These are phyloP conservation scores for Thymelicus sylvestris DNA, from an alignment of 2,888 invertebrate genomes.

Conservation along the genomic window DNA sequence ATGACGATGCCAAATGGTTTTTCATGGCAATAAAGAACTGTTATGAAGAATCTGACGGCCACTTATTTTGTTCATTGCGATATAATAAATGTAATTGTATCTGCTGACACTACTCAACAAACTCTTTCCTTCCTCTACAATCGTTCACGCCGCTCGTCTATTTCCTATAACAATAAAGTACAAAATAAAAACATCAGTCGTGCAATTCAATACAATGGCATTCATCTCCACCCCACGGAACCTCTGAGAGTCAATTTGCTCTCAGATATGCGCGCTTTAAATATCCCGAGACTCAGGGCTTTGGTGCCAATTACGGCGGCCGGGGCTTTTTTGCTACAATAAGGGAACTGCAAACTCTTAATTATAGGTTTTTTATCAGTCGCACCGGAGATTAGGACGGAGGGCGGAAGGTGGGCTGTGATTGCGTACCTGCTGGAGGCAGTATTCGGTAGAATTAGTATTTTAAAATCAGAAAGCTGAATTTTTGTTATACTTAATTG, in stretches of 20 bases:
- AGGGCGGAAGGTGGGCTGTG: constrained; percentile 39
- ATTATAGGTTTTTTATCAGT: constrained; percentile 50
- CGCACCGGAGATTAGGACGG: constrained; percentile 54
- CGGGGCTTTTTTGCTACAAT: constrained; percentile 47
- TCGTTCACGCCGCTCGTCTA: not conserved
- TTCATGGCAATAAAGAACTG: no score
- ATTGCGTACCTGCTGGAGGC: constrained; percentile 32
- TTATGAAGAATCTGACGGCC: no score
- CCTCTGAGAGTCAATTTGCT: constrained; percentile 29
- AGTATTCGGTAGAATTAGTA: not conserved
- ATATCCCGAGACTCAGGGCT: constrained; percentile 49
- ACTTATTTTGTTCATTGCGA: no score
- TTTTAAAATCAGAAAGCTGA: no score
- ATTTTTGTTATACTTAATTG: no score
- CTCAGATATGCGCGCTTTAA: constrained; percentile 53
- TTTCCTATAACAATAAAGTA: not conserved
- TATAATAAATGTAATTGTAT: no score
- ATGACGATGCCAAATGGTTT: no score
- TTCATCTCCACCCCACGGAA: not conserved
- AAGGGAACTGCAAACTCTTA: constrained; percentile 29
- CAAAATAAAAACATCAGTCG: not conserved
- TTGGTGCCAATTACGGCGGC: constrained; percentile 60
- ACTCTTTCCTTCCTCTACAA: not conserved
- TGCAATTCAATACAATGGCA: constrained; percentile 5
- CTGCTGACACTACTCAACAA: no score